phyloP scores from a whole-genome alignment of 2,797 vertebrate species.

The Trichosurus vulpecula region DNA sequence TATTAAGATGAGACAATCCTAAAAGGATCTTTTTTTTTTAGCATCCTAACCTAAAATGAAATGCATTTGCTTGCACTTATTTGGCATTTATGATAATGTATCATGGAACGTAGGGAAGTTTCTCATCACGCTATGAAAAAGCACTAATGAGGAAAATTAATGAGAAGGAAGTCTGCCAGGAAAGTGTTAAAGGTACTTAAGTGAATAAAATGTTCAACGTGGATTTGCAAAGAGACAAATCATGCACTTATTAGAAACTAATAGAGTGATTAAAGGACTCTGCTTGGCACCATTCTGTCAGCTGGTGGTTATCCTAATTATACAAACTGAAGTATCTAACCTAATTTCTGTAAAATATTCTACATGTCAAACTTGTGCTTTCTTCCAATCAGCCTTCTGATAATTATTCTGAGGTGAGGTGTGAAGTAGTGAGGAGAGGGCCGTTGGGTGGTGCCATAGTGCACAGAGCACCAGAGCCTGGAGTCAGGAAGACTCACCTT shows the following conservation, averaged over 20 bases:
- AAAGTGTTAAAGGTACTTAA: neutral
- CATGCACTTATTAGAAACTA: neutral
- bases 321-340: neutral
- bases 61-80: neutral
- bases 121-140: neutral
- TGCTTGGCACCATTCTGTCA: neutral
- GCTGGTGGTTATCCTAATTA: neutral
- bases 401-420: neutral
- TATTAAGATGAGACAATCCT: neutral
- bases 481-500: neutral
- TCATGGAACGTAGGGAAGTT: neutral
- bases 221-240: neutral
- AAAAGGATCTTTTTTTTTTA: slow-evolving; percentile 11
- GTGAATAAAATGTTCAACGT: neutral
- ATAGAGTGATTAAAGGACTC: neutral
- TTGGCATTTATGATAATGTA: neutral
- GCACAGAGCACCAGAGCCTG: neutral
- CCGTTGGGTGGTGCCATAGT: neutral
- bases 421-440: neutral
- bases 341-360: neutral
- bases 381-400: neutral
- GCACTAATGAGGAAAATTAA: neutral
- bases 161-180: neutral
- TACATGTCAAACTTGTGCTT: neutral
- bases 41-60: slow-evolving; percentile 40